phyloP scores from a whole-genome alignment of 2,888 invertebrate genomes.

The Nephrotoma guestfalica region DNA sequence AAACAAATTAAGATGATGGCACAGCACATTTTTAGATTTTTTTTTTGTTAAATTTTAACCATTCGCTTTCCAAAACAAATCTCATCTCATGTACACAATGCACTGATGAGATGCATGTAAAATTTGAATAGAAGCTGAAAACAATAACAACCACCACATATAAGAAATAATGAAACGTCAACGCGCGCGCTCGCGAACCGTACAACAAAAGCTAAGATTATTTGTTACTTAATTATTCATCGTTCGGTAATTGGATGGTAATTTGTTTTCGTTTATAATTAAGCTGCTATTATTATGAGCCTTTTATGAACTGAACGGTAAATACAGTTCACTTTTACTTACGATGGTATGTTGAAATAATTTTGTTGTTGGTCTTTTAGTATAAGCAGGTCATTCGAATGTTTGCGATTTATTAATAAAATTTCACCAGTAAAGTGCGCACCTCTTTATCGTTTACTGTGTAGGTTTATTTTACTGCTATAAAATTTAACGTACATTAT shows the following conservation, averaged over 20 bases:
- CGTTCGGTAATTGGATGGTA: background rate
- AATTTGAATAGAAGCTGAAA: background rate
- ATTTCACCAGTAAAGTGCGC: no score
- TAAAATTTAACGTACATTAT: no score
- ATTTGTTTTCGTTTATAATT: background rate
- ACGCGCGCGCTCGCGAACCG: background rate
- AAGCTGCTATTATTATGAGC: background rate
- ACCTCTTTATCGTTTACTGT: no score
- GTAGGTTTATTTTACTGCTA: no score
- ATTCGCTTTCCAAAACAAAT: background rate
- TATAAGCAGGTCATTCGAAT: background rate
- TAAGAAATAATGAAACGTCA: background rate
- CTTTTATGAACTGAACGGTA: background rate
- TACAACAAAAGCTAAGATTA: background rate
- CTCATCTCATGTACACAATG: background rate
- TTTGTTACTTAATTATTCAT: background rate
- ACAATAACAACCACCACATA: background rate
- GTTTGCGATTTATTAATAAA: background rate
- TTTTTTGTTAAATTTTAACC: background rate
- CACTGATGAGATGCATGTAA: background rate
- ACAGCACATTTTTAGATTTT: background rate
- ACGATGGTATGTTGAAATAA: background rate
- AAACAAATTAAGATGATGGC: background rate
- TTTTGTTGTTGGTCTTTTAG: background rate
- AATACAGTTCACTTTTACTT: background rate